Conservation (phyloP, 2,113 vertebrate species). For the Amia ocellicauda region DNA sequence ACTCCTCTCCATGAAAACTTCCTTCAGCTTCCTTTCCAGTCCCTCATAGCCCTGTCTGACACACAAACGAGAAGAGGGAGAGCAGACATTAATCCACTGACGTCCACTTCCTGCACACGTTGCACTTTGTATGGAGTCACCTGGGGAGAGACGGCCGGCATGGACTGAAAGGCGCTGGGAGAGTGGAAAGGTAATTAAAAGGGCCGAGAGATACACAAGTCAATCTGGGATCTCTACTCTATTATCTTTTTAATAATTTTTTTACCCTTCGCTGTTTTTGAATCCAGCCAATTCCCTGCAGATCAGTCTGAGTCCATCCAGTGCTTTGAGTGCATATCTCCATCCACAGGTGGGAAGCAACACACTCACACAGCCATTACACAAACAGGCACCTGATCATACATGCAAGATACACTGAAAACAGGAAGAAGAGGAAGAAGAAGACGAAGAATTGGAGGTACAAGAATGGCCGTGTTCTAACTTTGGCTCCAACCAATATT, state of each 20-base stretch:
- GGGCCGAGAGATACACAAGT: neutral
- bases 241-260: neutral
- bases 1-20: slow-evolving; percentile 88
- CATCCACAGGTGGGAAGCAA: too few species aligned
- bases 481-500: too few species aligned
- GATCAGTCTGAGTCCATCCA: too few species aligned
- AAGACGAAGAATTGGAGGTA: too few species aligned
- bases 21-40: slow-evolving; percentile 87
- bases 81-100: slow-evolving; percentile 35
- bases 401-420: too few species aligned
- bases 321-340: too few species aligned
- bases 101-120: slow-evolving; percentile 29
- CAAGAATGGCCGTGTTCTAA: too few species aligned
- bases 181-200: neutral
- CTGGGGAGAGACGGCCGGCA: neutral
- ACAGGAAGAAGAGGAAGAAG: too few species aligned
- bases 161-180: neutral
- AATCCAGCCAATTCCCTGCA: too few species aligned
- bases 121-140: neutral
- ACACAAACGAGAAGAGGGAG: slow-evolving; percentile 55
- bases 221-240: neutral
- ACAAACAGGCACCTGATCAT: too few species aligned
- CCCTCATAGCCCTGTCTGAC: slow-evolving; percentile 88
- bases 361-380: too few species aligned
- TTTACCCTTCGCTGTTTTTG: neutral